Evolutionary conservation across 2,797 vertebrate species (phyloP), one percentile per base, ranked within the genome.

Genomic region (Chloroceryle amazona): DNA sequence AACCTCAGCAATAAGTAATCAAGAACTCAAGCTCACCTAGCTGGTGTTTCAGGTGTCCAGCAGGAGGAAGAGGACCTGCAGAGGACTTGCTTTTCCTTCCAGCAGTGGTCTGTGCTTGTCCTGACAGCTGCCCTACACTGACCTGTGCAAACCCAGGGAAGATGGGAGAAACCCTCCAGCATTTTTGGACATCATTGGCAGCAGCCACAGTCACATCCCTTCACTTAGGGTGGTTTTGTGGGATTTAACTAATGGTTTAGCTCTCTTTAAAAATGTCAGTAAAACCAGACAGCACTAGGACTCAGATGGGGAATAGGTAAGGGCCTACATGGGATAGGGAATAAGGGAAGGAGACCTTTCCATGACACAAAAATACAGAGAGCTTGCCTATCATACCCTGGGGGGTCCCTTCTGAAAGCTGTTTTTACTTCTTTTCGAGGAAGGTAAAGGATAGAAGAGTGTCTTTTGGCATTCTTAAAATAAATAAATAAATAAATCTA

Each of bases 141-240:
- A 51, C 3, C 65, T 14, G 23, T 29, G 11, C 42, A 67, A 55
- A 46, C 18, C 26, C 44, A 11, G 28, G 23, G 22, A 14, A 55
- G 31, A 26, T 17, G 11, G 46, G 8, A 84, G 39, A 37, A 81
- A 25, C 26, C 26, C 52, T 58, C 47, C 28, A 41, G 63, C 44
- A 33, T 31, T 37, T 66, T 35, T 33, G 31, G 62, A 57, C 22
- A 25, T 29, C n/a, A 15, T 4, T 6, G 0, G 1, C 51, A 70
- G 60, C 33, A 75, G 54, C 25, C 46, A 22, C 60, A n/a, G 20
- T 47, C 60, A 29, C 25, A 35, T 39, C 23, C 44, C 26, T 5
- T 12, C 3, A 2, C 10, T 19, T 2, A 0, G 61, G 54, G 9
- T 86, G 25, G 62, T 35, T 73, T n/a, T 14, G 0, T 4, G 58